phyloP scores from a whole-genome alignment of 1,140 invertebrate genomes.

The Meloidogyne floridensis region DNA sequence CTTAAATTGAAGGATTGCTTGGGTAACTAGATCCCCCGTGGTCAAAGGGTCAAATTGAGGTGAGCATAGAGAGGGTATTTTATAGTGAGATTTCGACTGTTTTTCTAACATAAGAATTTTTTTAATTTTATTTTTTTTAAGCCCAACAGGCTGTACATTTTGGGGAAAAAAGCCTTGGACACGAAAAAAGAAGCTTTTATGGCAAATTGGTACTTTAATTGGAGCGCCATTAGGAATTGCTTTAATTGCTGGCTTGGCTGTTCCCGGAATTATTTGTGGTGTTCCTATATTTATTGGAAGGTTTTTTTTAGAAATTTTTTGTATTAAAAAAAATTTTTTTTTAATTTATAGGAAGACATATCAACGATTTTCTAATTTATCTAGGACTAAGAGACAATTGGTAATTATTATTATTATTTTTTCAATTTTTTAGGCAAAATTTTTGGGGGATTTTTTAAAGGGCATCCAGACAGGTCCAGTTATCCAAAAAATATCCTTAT shows the following conservation, averaged over 20 bases:
- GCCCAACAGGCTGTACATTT: slow-evolving; percentile 95
- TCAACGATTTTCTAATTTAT: slow-evolving; percentile 57
- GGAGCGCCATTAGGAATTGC: slow-evolving; percentile 94
- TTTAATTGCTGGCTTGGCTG: slow-evolving; percentile 88
- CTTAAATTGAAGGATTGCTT: too few species aligned
- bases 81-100: too few species aligned
- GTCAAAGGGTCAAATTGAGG: too few species aligned
- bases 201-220: slow-evolving; percentile 91
- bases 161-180: slow-evolving; percentile 99
- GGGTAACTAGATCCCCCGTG: too few species aligned
- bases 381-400: slow-evolving; percentile 77
- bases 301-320: neutral
- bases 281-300: slow-evolving; percentile 85
- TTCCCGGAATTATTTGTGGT: slow-evolving; percentile 89
- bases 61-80: too few species aligned
- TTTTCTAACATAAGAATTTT: neutral
- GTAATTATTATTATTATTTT: slow-evolving; percentile 48
- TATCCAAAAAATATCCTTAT: too few species aligned
- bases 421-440: too few species aligned
- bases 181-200: slow-evolving; percentile 93
- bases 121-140: slow-evolving; percentile 66
- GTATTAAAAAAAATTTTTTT: neutral
- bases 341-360: slow-evolving; percentile 53
- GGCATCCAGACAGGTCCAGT: too few species aligned
- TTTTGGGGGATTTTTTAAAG: too few species aligned